These are phyloP conservation scores for Agapornis canus DNA, from an alignment of 2,797 vertebrate species.

Conservation along the genomic window DNA sequence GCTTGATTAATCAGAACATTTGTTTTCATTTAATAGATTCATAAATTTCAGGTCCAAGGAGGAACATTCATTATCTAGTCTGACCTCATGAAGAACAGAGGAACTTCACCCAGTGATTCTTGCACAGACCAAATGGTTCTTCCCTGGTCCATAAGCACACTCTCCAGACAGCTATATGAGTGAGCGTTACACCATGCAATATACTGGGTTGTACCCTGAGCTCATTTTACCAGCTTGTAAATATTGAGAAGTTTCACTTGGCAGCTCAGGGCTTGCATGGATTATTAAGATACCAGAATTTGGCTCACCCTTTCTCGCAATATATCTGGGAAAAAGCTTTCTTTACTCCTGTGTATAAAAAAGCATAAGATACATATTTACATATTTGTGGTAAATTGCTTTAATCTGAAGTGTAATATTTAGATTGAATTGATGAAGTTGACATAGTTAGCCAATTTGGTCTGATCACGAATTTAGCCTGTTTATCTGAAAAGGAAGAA, in stretches of 20 bases:
- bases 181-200: not conserved
- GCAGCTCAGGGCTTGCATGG: not conserved
- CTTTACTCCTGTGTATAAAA: not conserved
- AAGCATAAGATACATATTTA: not conserved
- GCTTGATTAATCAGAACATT: conserved; percentile 17
- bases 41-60: not conserved
- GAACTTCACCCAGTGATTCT: not conserved
- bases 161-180: not conserved
- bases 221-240: not conserved
- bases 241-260: not conserved
- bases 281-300: conserved; percentile 6
- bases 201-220: not conserved
- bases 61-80: not conserved
- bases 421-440: not conserved
- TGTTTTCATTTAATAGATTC: conserved; percentile 23
- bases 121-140: not conserved
- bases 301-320: not conserved
- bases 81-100: not conserved
- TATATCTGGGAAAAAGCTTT: not conserved
- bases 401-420: not conserved
- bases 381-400: not conserved
- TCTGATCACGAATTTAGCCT: not conserved
- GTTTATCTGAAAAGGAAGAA: conserved; percentile 16
- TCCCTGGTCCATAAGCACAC: not conserved
- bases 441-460: not conserved